phyloP scores from a whole-genome alignment of 2,888 invertebrate species.

The Liopterus haemorrhoidalis region DNA sequence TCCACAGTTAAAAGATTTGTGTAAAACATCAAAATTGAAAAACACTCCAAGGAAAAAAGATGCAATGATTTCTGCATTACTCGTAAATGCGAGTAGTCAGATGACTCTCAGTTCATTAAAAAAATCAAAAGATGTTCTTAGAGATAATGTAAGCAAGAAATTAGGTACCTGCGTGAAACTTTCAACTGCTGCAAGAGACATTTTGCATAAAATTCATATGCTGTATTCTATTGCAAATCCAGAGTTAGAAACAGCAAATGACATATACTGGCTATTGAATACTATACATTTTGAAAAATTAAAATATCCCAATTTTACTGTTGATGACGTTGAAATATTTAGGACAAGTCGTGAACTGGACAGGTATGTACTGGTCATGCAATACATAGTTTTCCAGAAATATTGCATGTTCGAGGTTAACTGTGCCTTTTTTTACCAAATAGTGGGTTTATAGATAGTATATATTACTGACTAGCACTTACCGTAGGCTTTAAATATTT shows the following conservation, averaged over 20 bases:
- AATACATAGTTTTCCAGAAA: neutral
- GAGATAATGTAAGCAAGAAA: conserved; percentile 32
- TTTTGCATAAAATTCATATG: conserved; percentile 35
- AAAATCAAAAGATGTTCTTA: conserved; percentile 34
- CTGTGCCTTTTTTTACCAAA: conserved; percentile 2
- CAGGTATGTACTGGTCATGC: conserved; percentile 34
- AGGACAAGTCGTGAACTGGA: conserved; percentile 34
- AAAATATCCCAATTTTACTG: conserved; percentile 32
- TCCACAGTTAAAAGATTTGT: conserved; percentile 28
- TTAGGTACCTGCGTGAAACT: conserved; percentile 38
- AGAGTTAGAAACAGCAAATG: conserved; percentile 31
- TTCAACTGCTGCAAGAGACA: conserved; percentile 28
- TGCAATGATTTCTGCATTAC: conserved; percentile 27
- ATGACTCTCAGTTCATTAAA: conserved; percentile 34
- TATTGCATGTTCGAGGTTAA: neutral
- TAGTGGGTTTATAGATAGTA: too few relatives aligned
- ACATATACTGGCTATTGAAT: conserved; percentile 32
- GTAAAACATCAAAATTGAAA: conserved; percentile 27
- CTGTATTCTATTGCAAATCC: conserved; percentile 37
- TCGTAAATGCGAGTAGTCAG: conserved; percentile 34
- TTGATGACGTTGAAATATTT: conserved; percentile 35
- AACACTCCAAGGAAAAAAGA: conserved; percentile 25
- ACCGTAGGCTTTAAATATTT: too few relatives aligned
- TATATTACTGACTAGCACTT: too few relatives aligned
- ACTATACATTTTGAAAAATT: conserved; percentile 28